Evolutionary conservation across 2,888 invertebrate genomes (phyloP), one percentile per base, ranked within the genome.

Genomic region (Drosophila formosana): DNA sequence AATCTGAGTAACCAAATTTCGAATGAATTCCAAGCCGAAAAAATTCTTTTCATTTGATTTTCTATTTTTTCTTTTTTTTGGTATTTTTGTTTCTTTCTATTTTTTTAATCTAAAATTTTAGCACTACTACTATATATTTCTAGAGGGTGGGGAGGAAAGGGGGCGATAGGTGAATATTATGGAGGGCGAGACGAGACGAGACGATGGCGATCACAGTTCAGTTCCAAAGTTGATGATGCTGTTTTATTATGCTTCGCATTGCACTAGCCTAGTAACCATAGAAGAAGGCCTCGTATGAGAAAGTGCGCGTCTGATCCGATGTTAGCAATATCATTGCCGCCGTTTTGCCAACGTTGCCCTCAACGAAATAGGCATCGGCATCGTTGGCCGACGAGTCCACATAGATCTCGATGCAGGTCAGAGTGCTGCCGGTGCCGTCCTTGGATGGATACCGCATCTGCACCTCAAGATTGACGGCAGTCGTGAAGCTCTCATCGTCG

Each of bases 231-330:
- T 76, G 72, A 77, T 64, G 73, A 68, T 77, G 74, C 57, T 60
- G 66, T 70, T 76, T 78, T 76, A 76, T 78, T 78, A 74, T 75
- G 68, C 69, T 73, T 73, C 74, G 53, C 58, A 30, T 65, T 65
- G 34, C 43, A 43, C 50, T 68, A 62, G 46, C 45, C 82, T 81
- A 92, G 85, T 90, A 92, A 50, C 92, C 92, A 75, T 91, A 92
- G 64, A 91, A 80, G 80, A 84, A 89, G 26, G 89, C 78, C 71
- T 90, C 89, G 67, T 91, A 92, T 18, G 80, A 81, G 62, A 87
- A 91, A 49, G 74, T 79, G 1, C 76, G 68, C 4, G 92, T 92
- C 28, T 30, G 25, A 60, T 91, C 82, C 64, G 90, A 88, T 30
- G 73, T 78, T 9, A 92, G 43, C 52, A 92, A 60, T 3, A 92